Percentiles rank a stretch among this genome's conserved stretches.
Conservation (phyloP, 2,113 vertebrate genomes). For the Ondatra zibethicus region DNA sequence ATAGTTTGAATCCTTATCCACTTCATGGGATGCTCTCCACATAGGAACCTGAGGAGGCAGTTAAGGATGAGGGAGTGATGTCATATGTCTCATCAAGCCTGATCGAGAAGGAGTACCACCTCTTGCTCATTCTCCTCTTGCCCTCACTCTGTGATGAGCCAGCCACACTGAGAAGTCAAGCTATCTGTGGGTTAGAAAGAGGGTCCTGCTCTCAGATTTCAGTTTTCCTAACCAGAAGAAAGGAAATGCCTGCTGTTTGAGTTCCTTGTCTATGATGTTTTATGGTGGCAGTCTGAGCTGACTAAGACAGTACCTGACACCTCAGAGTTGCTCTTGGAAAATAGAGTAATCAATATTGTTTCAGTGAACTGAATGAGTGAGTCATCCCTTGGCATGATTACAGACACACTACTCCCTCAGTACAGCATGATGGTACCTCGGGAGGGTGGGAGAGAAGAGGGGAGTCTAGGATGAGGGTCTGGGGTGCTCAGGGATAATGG, state of each 20-base stretch:
- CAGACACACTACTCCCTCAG: background rate
- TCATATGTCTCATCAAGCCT: background rate
- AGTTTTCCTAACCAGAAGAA: background rate
- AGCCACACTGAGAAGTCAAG: background rate
- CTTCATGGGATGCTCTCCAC: background rate
- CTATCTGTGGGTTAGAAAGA: background rate
- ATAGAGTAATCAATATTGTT: constrained; percentile 16
- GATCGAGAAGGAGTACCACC: background rate
- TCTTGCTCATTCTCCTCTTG: background rate
- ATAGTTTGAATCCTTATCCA: background rate
- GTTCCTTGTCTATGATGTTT: background rate
- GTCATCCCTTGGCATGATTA: background rate
- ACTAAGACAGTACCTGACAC: background rate
- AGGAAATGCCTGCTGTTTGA: background rate
- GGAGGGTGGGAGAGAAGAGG: background rate
- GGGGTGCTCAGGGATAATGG: background rate
- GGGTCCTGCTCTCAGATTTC: background rate
- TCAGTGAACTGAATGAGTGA: background rate
- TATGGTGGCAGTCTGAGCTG: background rate
- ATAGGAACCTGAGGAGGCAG: background rate
- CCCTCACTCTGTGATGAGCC: background rate
- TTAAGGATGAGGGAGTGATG: background rate
- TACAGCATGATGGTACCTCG: background rate
- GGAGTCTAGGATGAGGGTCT: background rate
- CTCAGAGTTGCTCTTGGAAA: constrained; percentile 7